Evolutionary conservation across 2,113 vertebrate species (phyloP).

Genomic region (Tympanuchus pallidicinctus): DNA sequence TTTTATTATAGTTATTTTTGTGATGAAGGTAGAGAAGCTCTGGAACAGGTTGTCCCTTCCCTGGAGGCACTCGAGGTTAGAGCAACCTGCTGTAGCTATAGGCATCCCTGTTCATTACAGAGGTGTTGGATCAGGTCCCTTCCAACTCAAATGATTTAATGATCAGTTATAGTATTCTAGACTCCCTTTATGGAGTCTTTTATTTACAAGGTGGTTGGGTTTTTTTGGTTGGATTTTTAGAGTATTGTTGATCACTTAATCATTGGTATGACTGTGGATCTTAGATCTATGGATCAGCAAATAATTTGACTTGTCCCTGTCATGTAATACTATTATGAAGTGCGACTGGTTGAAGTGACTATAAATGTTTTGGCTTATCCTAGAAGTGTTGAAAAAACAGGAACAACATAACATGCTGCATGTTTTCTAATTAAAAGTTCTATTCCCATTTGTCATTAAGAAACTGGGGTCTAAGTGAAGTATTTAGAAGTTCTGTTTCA

Average conservation of each 20-base stretch:
- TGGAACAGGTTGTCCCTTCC: not conserved
- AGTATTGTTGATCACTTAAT: not conserved
- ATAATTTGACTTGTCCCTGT: not conserved
- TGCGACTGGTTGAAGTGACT: not conserved
- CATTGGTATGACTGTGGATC: not conserved
- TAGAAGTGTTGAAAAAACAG: not conserved
- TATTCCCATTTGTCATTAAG: not conserved
- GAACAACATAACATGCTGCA: not conserved
- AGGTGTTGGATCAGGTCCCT: not conserved
- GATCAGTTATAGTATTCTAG: not conserved
- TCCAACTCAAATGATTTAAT: not conserved
- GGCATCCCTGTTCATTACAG: not conserved
- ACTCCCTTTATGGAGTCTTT: not conserved
- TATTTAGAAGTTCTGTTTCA: not conserved
- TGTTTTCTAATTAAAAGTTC: not conserved
- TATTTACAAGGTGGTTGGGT: not conserved
- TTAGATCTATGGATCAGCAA: not conserved
- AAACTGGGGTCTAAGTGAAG: not conserved
- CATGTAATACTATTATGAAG: not conserved
- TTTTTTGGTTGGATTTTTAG: not conserved
- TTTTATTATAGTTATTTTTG: not conserved
- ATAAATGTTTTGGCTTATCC: not conserved
- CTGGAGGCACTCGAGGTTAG: not conserved
- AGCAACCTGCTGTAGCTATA: not conserved
- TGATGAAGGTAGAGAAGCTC: too few relatives aligned